These are phyloP conservation scores for Phorcus lineatus DNA, from an alignment of 2,888 invertebrate genomes.

Conservation along the genomic window DNA sequence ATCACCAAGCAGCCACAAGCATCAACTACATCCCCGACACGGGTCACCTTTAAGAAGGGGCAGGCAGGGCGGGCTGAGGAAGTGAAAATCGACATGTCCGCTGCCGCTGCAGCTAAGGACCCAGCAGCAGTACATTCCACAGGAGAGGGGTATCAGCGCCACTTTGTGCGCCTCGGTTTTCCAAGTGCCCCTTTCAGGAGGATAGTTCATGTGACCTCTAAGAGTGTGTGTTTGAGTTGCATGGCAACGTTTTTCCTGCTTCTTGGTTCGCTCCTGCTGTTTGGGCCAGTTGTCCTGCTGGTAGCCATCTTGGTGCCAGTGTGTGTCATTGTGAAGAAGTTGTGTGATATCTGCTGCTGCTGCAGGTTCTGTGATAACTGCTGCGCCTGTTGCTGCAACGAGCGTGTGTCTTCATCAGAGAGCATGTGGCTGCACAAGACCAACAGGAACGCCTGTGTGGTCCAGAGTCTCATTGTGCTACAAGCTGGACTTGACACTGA, in stretches of 20 bases:
- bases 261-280: slow-evolving; percentile 74
- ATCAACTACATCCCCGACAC: slow-evolving; percentile 7
- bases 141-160: slow-evolving; percentile 52
- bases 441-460: slow-evolving; percentile 62
- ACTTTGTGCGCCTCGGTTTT: slow-evolving; percentile 56
- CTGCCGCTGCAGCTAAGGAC: not conserved
- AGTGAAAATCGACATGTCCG: slow-evolving; percentile 28
- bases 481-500: slow-evolving; percentile 77
- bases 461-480: slow-evolving; percentile 77
- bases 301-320: slow-evolving; percentile 74
- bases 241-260: slow-evolving; percentile 67
- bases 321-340: slow-evolving; percentile 66
- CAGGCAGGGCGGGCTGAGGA: slow-evolving; percentile 18
- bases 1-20: slow-evolving; percentile 19
- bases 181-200: slow-evolving; percentile 75
- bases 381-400: slow-evolving; percentile 68
- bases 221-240: slow-evolving; percentile 69
- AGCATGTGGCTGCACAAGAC: slow-evolving; percentile 73
- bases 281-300: slow-evolving; percentile 75
- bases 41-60: slow-evolving; percentile 10
- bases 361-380: slow-evolving; percentile 57
- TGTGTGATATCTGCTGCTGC: slow-evolving; percentile 68
- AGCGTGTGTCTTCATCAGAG: slow-evolving; percentile 75
- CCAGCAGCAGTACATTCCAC: slow-evolving; percentile 31
- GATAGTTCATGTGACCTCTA: slow-evolving; percentile 75